Percentiles rank a stretch among this genome's conserved stretches.
Conservation (phyloP, 2,888 invertebrate species). For the Acanthosepion esculentum region DNA sequence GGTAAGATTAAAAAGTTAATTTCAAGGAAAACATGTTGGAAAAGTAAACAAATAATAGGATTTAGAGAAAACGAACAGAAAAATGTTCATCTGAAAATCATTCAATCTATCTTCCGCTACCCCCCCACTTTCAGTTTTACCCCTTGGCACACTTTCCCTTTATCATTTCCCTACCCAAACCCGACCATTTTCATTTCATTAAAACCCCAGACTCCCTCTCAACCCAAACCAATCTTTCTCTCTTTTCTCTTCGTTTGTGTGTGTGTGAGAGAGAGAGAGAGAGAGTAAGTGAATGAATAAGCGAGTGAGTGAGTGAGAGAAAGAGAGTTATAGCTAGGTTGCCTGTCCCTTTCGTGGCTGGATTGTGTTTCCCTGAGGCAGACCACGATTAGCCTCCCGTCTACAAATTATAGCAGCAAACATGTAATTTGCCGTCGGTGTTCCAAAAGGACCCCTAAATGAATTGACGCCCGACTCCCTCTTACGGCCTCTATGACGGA, state of each 20-base stretch:
- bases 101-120: not conserved
- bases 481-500: not conserved
- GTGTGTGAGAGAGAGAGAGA: not conserved
- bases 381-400: slow-evolving; percentile 21
- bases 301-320: not conserved
- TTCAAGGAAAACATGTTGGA: not conserved
- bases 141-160: not conserved
- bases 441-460: not conserved
- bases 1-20: not conserved
- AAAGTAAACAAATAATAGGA: not conserved
- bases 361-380: slow-evolving; percentile 22
- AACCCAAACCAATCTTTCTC: not conserved
- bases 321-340: not conserved
- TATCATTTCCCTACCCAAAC: not conserved
- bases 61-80: not conserved
- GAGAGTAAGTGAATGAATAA: not conserved
- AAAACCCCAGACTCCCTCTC: not conserved
- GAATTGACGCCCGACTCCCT: not conserved
- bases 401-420: slow-evolving; percentile 13
- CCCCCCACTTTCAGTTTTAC: not conserved
- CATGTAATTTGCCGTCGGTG: slow-evolving; percentile 11
- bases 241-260: not conserved
- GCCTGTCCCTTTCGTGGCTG: slow-evolving; percentile 21
- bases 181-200: not conserved
- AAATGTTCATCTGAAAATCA: not conserved